Evolutionary conservation across 1,140 invertebrate species (phyloP), one percentile per base, ranked within the genome.

Genomic region (Microplitis mediator): DNA sequence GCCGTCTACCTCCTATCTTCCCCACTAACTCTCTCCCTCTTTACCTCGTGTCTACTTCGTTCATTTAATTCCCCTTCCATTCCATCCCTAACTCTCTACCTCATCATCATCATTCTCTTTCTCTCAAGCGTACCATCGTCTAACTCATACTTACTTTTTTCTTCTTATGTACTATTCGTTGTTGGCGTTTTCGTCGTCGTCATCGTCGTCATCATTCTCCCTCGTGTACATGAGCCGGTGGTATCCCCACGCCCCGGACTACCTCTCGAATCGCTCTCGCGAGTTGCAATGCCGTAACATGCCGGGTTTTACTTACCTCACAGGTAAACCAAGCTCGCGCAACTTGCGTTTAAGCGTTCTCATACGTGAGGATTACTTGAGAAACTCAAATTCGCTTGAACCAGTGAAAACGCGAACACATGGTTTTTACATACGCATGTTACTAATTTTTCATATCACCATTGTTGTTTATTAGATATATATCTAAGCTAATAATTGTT

Each of bases 211-310:
- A 45, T 45, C 39, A 32, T 31, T 61, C 62, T 64, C 63, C 63
- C 63, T 65, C 36, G 63, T 45, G 63, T 51, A 45, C 36, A 63
- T 63, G 36, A n/a, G 61, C 61, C 16, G 31, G 61, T 36, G 8
- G 11, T 63, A 14, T 58, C 34, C 62, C 39, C 62, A 31, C 62
- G 34, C 62, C 32, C 32, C 68, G n/a, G 16, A 58, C 35, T 62
- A 32, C n/a, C 63, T 66, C 63, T 45, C 50, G 13, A 58, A 65
- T 62, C 66, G 52, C 61, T 34, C 71, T 6, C 35, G 69, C 52
- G 82, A 84, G 78, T 82, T 84, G 84, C 82, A 85, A 85, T 86
- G 84, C 84, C 82, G 84, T 86, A 86, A 86, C 82, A 82, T 80
- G 81, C 78, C 78, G 80, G 77, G 67, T 81, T 85, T 85, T 85